Evolutionary conservation across 1,140 invertebrate species (phyloP), one percentile per base, ranked within the genome.

Genomic region (Eumaeus atala): DNA sequence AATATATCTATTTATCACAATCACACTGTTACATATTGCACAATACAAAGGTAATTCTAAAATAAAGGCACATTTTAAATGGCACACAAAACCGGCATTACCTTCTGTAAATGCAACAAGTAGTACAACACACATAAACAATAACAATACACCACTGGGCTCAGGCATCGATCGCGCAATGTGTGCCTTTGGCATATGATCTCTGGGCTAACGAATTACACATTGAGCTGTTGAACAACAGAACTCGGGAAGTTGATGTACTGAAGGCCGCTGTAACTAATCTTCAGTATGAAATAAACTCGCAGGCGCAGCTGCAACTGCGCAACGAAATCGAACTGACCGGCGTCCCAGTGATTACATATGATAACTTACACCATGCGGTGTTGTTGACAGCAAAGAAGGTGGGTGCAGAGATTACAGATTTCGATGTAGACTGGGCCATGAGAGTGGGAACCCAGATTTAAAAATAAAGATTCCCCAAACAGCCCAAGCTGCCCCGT

Each of bases 191-290:
- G n/a, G n/a, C n/a, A n/a, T n/a, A n/a, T n/a, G n/a, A n/a, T n/a
- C n/a, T n/a, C n/a, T n/a, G n/a, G 3, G 9, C 40, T 9, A 56
- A 60, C 35, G 54, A 60, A 18, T 8, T 21, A 6, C 50, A 34
- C 9, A 34, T 60, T n/a, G 38, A 47, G 11, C n/a, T 14, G 10
- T 54, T 60, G n/a, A 50, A 56, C 16, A 34, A 35, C 1, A 40
- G 51, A 5, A 51, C 40, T n/a, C 14, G 1, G 0, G 54, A 61
- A 50, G 38, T 54, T 5, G 54, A 34, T 4, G 28, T 28, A 14
- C 54, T 61, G 5, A 56, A 61, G 50, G 12, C 49, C 14, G 57
- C 50, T 3, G 34, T n/a, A 56, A 4, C 18, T 9, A 4, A 49
- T 38, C 28, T 36, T 12, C 2, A 1, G 36, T 40, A 10, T 40